Base-by-base conservation (phyloP, 2,113 vertebrate species). In the Xerus inauris region DNA sequence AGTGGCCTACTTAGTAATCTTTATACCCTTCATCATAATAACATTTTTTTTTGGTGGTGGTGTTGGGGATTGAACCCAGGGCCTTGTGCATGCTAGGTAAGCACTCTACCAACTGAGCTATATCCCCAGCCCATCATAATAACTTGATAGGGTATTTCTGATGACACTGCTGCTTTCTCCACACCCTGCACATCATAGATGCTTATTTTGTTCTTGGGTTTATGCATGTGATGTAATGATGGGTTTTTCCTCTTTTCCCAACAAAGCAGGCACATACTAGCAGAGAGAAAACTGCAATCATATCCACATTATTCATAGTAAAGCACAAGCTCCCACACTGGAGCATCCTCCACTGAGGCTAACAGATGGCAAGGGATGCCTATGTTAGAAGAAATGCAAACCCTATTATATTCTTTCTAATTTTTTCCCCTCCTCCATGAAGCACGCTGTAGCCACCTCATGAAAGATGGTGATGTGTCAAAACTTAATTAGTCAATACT, bases 341-440 rank as follows among this genome's bases (percentile, higher is more conserved):
- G 90, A 86, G 87, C 67, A 79, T 42, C 49, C 57, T 94, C 51
- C 8, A 2, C 51, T 40, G 40, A 96, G 89, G 94, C 11, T 2
- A 94, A 87, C 88, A 98, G 93, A 97, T 94, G 95, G 72, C 14
- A 93, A 38, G 38, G 77, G n/a, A 77, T 1, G 42, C 51, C 77
- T 91, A 51, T 69, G 85, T 72, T 93, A 94, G 88, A 97, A 95
- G 96, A 97, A 98, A 98, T 86, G 84, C 62, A 97, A 97, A 97
- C 69, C 59, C 65, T 73, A 95, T 97, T 96, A 89, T 0, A 6
- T 16, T 92, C 49, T 89, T 97, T 69, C 80, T 89, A 67, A 49
- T 73, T 45, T 71, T 47, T 89, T 38, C 4, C 49, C 72, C 89
- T 84, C 72, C 77, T 49, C 84, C 17, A 47, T 65, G 90, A 94